Evolutionary conservation across 2,888 invertebrate genomes (phyloP).

Genomic region (Chloroclystis v-ata): DNA sequence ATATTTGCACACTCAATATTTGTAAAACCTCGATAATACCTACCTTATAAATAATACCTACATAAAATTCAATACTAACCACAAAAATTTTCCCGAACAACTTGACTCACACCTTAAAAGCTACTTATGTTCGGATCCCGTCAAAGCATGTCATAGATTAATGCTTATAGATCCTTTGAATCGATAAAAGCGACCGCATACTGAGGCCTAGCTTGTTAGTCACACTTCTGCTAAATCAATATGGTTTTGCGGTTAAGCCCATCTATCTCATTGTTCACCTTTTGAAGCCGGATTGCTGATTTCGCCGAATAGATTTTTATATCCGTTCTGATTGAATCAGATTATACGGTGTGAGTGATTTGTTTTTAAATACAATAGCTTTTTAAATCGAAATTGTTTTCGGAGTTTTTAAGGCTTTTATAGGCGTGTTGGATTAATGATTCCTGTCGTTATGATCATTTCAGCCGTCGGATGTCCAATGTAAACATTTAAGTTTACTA

Average conservation of each 20-base stretch:
- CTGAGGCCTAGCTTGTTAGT: constrained; percentile 27
- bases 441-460: no score
- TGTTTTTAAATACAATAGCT: no score
- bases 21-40: no score
- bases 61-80: no score
- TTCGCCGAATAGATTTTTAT: constrained; percentile 45
- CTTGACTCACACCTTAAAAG: not conserved
- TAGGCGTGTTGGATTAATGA: no score
- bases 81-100: no score
- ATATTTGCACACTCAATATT: no score
- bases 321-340: constrained; percentile 25
- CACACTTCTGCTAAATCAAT: constrained; percentile 53
- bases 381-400: no score
- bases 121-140: not conserved
- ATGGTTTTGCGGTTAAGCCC: constrained; percentile 29
- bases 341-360: not conserved
- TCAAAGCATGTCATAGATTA: constrained; percentile 3
- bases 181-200: constrained; percentile 17
- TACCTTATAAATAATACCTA: no score
- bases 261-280: constrained; percentile 46
- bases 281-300: constrained; percentile 47
- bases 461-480: no score
- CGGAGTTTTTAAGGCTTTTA: no score
- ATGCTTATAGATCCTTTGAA: constrained; percentile 9
- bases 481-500: no score